Evolutionary conservation across 2,888 invertebrate species (phyloP).

Genomic region (Glyphotaelius pellucidus): DNA sequence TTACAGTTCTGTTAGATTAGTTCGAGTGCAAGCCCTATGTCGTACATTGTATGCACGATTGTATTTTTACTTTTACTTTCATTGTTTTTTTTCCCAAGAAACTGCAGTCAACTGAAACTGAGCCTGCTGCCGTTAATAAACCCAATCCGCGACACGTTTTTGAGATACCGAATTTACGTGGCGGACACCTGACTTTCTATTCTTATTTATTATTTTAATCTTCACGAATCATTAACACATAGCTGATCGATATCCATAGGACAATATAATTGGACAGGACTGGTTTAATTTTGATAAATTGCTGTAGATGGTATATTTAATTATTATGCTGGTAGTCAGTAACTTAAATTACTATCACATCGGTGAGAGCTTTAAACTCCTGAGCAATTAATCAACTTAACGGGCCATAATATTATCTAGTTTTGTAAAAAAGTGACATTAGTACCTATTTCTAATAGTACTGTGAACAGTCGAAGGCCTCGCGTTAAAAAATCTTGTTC

Average conservation of each 20-base stretch:
- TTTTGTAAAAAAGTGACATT: background rate
- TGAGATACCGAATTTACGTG: background rate
- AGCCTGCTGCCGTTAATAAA: background rate
- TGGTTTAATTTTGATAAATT: background rate
- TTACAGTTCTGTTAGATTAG: too few relatives aligned
- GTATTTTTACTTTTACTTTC: conserved; percentile 6
- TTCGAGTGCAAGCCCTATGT: background rate
- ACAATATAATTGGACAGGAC: background rate
- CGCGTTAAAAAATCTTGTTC: too few relatives aligned
- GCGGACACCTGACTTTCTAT: background rate
- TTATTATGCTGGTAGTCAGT: background rate
- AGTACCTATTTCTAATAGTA: too few relatives aligned
- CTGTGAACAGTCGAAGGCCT: too few relatives aligned
- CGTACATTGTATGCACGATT: background rate
- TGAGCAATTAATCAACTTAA: background rate
- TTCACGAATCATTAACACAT: background rate
- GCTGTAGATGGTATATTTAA: background rate
- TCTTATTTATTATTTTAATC: background rate
- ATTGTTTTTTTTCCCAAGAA: background rate
- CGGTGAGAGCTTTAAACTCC: background rate
- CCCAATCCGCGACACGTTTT: background rate
- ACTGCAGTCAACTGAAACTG: background rate
- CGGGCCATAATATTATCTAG: background rate
- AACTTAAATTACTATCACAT: background rate
- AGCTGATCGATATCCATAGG: background rate